Evolutionary conservation across 2,113 vertebrate species (phyloP).

Genomic region (Osmerus eperlanus): DNA sequence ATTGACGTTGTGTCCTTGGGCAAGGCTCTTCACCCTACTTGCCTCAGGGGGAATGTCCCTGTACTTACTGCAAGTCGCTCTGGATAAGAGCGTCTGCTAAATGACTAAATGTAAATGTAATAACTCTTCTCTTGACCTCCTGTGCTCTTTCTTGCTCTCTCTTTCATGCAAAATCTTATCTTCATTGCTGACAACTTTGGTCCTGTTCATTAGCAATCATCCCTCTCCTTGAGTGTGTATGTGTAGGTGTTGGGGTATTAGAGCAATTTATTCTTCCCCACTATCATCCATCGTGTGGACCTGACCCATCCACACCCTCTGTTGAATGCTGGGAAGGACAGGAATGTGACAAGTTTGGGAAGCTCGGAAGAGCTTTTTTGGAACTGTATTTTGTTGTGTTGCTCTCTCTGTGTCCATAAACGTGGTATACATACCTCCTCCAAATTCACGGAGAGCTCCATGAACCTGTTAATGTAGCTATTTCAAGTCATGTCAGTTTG

Average conservation of each 20-base stretch:
- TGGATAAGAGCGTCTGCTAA: too few relatives aligned
- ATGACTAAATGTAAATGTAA: too few relatives aligned
- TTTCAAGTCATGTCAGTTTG: too few relatives aligned
- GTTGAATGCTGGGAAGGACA: constrained; percentile 63
- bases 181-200: neutral
- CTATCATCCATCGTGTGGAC: constrained; percentile 37
- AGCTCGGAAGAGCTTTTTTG: constrained; percentile 53
- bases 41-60: too few relatives aligned
- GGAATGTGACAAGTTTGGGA: constrained; percentile 37
- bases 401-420: neutral
- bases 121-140: neutral
- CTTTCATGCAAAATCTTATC: neutral
- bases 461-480: too few relatives aligned
- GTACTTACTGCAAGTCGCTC: too few relatives aligned
- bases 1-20: too few relatives aligned
- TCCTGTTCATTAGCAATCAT: neutral
- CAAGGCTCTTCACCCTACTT: too few relatives aligned
- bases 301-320: constrained; percentile 43
- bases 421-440: too few relatives aligned
- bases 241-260: neutral
- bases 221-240: constrained; percentile 1
- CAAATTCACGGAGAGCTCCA: too few relatives aligned
- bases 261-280: constrained; percentile 14
- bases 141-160: neutral
- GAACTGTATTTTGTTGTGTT: constrained; percentile 37